Conservation (phyloP, 2,797 vertebrate genomes). For the Myotis findleyi region DNA sequence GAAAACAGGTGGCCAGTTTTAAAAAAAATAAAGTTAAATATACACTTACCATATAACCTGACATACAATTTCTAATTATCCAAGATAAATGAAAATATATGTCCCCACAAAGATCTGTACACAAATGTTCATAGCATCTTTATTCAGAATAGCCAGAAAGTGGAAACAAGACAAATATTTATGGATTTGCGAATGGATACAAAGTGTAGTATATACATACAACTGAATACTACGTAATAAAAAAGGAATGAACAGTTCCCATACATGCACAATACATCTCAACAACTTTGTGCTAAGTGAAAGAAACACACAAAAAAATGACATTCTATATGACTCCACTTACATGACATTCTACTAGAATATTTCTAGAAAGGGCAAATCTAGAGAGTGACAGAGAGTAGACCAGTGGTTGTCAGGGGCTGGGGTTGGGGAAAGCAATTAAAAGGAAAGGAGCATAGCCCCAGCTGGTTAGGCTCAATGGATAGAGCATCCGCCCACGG, state of each 20-base stretch:
- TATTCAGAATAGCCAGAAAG: slow-evolving; percentile 13
- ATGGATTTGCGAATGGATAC: not conserved
- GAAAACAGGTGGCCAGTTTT: not conserved
- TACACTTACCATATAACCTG: not conserved
- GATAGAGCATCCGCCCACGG: no score
- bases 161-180: not conserved
- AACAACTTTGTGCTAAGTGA: not conserved
- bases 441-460: not conserved
- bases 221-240: not conserved
- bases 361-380: not conserved
- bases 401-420: not conserved
- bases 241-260: not conserved
- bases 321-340: not conserved
- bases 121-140: not conserved
- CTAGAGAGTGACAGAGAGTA: not conserved
- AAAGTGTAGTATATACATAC: not conserved
- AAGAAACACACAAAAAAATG: not conserved
- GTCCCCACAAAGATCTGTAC: not conserved
- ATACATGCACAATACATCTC: not conserved
- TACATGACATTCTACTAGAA: not conserved
- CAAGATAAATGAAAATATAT: slow-evolving; percentile 20
- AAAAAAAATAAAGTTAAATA: not conserved
- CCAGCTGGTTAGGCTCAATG: no score
- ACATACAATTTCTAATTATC: slow-evolving; percentile 21
- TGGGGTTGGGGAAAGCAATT: not conserved